Base-by-base conservation (phyloP, 2,113 vertebrate species). In the Aegotheles bennettii region DNA sequence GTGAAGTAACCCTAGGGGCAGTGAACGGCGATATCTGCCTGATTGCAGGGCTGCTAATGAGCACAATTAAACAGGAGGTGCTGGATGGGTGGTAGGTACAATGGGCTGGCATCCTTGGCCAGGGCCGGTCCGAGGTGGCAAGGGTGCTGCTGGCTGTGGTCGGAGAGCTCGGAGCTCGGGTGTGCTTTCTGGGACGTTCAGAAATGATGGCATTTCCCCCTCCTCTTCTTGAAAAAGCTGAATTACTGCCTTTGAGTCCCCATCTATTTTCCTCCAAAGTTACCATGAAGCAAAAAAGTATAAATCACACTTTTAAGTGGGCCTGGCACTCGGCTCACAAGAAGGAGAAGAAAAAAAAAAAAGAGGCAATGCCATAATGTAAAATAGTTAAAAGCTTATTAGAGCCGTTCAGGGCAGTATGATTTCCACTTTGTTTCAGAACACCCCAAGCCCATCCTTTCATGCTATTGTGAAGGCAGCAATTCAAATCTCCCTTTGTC, bases 321-420 rank as follows among this genome's bases (percentile, higher is more conserved):
- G 94, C 81, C 93, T 97, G 97, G 97, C 97, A 97, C 97, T 94
- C 65, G n/a, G 95, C 98, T 98, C 97, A 98, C 97, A 97, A 96
- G 94, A 68, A 97, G 91, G 87, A 93, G 25, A 7, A 53, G 6
- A 93, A 77, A 35, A 43, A 29, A 50, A 57, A 48, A 48, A 48
- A 48, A 69, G 97, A 83, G 91, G 97, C 94, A 97, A 98, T 94
- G 97, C 98, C 97, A 96, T 98, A 98, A 98, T 98, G 98, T 98
- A 98, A 99, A 98, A 98, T 98, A 99, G 98, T 99, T 99, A 99
- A 99, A 99, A 99, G 98, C 99, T 99, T 99, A 98, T 99, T 99
- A 99, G 99, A 98, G 96, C 97, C 96, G 97, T 99, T 99, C 98
- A 98, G 98, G 98, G 98, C 98, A 98, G 98, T 98, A 98, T 98